phyloP scores from a whole-genome alignment of 2,113 vertebrate genomes.

The Heterotilapia buettikoferi region DNA sequence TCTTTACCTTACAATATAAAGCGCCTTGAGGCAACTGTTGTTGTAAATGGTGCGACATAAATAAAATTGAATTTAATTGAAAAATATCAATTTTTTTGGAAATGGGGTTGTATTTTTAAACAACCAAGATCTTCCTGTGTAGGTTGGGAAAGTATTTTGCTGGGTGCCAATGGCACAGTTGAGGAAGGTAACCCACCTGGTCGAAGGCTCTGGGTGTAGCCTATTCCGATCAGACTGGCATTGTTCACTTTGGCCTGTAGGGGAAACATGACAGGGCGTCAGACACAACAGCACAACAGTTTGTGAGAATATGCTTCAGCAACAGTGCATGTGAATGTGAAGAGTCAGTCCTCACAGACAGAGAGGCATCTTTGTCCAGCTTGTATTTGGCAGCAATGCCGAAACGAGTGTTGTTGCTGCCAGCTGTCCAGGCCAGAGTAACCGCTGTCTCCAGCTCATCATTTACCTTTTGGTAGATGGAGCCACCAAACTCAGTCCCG shows the following conservation, averaged over 20 bases:
- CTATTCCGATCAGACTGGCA: slow-evolving; percentile 90
- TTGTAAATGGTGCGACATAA: background rate
- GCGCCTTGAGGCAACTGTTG: background rate
- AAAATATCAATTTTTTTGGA: background rate
- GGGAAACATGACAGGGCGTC: background rate
- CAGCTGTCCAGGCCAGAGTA: slow-evolving; percentile 92
- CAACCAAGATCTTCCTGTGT: background rate
- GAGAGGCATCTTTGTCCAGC: slow-evolving; percentile 81
- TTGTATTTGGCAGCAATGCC: slow-evolving; percentile 91
- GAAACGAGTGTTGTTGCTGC: slow-evolving; percentile 96
- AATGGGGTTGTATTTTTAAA: background rate
- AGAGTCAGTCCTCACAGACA: slow-evolving; percentile 77
- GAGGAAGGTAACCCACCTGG: slow-evolving; percentile 69
- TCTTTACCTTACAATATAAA: background rate
- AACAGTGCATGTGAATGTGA: background rate
- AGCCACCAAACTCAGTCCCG: slow-evolving; percentile 92
- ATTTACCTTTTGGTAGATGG: slow-evolving; percentile 95
- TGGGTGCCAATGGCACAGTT: background rate
- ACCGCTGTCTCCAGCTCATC: slow-evolving; percentile 86
- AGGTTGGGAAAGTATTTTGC: background rate
- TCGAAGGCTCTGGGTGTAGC: slow-evolving; percentile 89
- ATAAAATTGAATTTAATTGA: background rate
- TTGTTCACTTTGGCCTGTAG: slow-evolving; percentile 94
- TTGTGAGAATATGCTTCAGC: background rate
- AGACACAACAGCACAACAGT: background rate